A percentile compares a stretch with the other conserved stretches of the same genome.
These are phyloP conservation scores for Pogonus chalceus DNA, from an alignment of 1,140 invertebrate genomes.

Conservation along the genomic window DNA sequence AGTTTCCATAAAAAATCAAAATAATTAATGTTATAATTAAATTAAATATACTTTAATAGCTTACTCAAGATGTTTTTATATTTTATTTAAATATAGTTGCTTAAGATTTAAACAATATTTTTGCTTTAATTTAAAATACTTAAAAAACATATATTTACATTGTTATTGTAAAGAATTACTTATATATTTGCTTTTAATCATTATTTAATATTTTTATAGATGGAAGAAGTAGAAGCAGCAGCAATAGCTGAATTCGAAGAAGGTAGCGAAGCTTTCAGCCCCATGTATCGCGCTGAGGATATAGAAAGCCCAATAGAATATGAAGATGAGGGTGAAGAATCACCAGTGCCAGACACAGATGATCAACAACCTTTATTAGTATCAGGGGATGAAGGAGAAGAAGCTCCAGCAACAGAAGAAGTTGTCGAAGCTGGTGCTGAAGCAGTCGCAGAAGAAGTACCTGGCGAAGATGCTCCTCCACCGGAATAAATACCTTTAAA, in stretches of 20 bases:
- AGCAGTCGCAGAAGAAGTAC: background rate
- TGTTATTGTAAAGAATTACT: no score
- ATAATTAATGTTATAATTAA: no score
- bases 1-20: no score
- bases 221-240: background rate
- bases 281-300: background rate
- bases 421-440: background rate
- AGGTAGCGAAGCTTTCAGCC: background rate
- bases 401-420: background rate
- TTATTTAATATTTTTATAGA: no score
- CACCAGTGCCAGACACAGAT: background rate
- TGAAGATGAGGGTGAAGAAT: background rate
- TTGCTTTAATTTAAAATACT: no score
- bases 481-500: background rate
- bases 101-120: no score
- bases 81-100: no score
- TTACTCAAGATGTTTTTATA: no score
- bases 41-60: no score
- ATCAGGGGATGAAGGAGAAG: background rate
- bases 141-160: no score
- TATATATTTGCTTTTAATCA: no score
- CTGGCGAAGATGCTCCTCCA: background rate
- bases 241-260: background rate
- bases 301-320: background rate
- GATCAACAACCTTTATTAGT: background rate